These are phyloP conservation scores for Rousettus madagascariensis DNA, from an alignment of 2,797 vertebrate species.

Conservation along the genomic window DNA sequence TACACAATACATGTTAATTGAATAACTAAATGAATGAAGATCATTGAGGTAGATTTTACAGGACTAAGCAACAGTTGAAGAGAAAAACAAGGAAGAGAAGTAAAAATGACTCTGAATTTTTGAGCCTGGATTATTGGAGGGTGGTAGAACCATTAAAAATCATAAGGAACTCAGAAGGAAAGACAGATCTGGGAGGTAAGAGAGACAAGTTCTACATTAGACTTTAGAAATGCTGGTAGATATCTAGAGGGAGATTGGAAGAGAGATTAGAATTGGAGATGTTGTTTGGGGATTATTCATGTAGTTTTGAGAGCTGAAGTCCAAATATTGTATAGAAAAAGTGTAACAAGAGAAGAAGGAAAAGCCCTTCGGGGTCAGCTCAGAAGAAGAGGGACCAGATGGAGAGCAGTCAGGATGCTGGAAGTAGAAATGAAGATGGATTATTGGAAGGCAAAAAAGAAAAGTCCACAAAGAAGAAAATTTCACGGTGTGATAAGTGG, in stretches of 20 bases:
- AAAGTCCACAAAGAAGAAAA: not conserved
- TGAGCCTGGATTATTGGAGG: not conserved
- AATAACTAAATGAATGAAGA: not conserved
- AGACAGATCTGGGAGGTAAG: not conserved
- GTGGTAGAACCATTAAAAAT: not conserved
- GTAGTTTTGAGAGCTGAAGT: not conserved
- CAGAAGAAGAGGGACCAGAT: not conserved
- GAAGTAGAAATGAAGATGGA: not conserved
- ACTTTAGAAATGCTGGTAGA: not conserved
- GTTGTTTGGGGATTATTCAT: not conserved
- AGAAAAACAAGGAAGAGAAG: not conserved
- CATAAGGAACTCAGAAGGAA: not conserved
- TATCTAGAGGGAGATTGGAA: not conserved
- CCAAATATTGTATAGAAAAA: not conserved
- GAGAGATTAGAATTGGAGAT: not conserved
- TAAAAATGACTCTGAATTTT: constrained; percentile 3
- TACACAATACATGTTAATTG: not conserved
- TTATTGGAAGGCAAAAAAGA: not conserved
- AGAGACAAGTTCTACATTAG: not conserved
- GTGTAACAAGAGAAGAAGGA: not conserved
- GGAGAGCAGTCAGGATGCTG: not conserved
- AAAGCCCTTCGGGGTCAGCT: not conserved
- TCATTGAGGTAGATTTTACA: not conserved
- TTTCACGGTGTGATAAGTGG: not conserved
- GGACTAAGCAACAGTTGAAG: not conserved